Conservation (phyloP, 1,140 invertebrate species). For the Hermetia illucens region DNA sequence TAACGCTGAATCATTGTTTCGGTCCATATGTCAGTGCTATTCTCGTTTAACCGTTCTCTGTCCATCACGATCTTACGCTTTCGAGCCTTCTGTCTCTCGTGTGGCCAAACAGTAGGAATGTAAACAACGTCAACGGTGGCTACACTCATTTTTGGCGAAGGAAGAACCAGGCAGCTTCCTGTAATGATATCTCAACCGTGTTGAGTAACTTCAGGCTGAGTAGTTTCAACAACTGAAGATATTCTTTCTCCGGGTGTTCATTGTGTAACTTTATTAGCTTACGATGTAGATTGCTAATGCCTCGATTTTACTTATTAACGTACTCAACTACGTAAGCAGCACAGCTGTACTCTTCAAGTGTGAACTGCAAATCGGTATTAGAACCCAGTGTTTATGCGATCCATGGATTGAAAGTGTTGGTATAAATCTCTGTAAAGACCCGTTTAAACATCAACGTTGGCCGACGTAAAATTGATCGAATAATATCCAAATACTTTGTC, state of each 20-base stretch:
- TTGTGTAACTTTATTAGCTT: not conserved
- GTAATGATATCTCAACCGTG: not conserved
- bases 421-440: no score
- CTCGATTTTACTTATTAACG: not conserved
- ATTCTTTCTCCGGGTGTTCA: not conserved
- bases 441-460: constrained; percentile 18
- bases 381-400: no score
- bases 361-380: not conserved
- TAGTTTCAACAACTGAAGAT: not conserved
- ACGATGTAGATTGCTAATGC: not conserved
- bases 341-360: not conserved
- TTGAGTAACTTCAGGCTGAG: not conserved
- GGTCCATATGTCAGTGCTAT: not conserved
- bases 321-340: no score
- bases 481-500: constrained; percentile 19
- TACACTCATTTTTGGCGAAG: not conserved
- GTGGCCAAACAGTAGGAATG: not conserved
- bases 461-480: constrained; percentile 20
- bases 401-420: no score
- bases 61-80: not conserved
- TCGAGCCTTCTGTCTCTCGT: not conserved
- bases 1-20: not conserved
- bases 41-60: not conserved
- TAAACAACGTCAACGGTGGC: not conserved
- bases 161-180: not conserved